Base-by-base conservation (phyloP, 2,797 vertebrate species). In the Parotocinclus haroldoi region DNA sequence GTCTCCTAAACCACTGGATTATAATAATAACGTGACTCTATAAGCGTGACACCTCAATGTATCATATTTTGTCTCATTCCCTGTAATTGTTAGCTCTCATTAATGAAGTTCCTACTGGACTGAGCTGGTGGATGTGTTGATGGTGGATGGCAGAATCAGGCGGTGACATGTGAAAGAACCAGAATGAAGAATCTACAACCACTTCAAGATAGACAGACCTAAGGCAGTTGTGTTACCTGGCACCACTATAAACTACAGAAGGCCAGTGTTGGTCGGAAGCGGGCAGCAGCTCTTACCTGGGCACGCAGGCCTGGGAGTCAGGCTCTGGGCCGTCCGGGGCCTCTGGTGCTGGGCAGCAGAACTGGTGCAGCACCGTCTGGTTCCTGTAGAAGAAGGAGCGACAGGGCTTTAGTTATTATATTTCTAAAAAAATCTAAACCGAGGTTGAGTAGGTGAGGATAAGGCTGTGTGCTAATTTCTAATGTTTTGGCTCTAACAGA, bases 361-460 rank as follows among this genome's bases (percentile, higher is more conserved):
- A 99, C 87, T 98, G 96, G 83, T 99, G 96, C 64, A 99, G 91
- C 71, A 99, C 95, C 0, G 93, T 99, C 85, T 96, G 95, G 90
- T 95, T 99, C 81, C 96, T 99, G 89, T 12, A 48, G 44, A 55
- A 54, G 37, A 38, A 11, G 57, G 58, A 69, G 42, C 17, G 19
- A 63, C 5, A 39, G 7, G 8, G 12, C 10, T 12, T 40, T 36
- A 36, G 45, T n/a, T 14, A 12, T 8, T 14, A 4, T 42, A 13
- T 14, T n/a, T n/a, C n/a, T 46, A 13, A 42, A 63, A 42, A 11
- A 37, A 46, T 11, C 44, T 13, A 5, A 12, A n/a, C n/a, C 13
- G 38, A 19, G 37, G 55, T 38, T 48, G 19, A 14, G 52, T 46
- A 65, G 42, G 63, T 10, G n/a, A 13, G 19, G 10, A 65, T 55